These are phyloP conservation scores for Metacarcinus magister DNA, from an alignment of 2,888 invertebrate genomes.

Conservation along the genomic window DNA sequence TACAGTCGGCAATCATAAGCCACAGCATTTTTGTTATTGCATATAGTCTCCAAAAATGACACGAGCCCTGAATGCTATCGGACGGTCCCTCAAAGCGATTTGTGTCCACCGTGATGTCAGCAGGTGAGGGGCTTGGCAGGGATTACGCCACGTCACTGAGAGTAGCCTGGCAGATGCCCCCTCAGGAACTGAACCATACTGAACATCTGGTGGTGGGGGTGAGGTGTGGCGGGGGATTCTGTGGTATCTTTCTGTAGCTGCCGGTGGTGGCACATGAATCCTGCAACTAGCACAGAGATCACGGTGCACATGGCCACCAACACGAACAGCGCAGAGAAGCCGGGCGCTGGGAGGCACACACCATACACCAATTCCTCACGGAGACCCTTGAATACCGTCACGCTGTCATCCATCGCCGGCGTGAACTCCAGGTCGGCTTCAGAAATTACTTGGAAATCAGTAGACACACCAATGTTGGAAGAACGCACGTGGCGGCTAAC, in stretches of 20 bases:
- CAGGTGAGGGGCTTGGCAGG: not conserved
- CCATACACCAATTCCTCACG: constrained; percentile 94
- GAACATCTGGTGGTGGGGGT: constrained; percentile 76
- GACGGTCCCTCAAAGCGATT: not conserved
- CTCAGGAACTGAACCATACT: constrained; percentile 82
- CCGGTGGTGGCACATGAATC: constrained; percentile 91
- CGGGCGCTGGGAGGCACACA: constrained; percentile 94
- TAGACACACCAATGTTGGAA: constrained; percentile 90
- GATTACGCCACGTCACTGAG: constrained; percentile 61
- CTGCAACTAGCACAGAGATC: constrained; percentile 93
- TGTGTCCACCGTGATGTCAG: not conserved
- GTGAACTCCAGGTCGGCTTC: constrained; percentile 96
- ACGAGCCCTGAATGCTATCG: not conserved
- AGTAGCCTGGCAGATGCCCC: constrained; percentile 76
- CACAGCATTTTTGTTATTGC: not conserved
- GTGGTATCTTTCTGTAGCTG: constrained; percentile 88
- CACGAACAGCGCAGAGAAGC: constrained; percentile 94
- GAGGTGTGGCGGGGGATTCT: constrained; percentile 80
- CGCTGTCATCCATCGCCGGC: constrained; percentile 86
- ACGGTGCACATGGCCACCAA: constrained; percentile 94
- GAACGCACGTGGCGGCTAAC: constrained; percentile 76
- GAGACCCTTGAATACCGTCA: constrained; percentile 86
- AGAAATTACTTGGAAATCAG: constrained; percentile 95
- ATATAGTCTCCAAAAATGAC: not conserved
- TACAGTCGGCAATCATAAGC: not conserved